Evolutionary conservation across 2,888 invertebrate species (phyloP), one percentile per base, ranked within the genome.

Genomic region (Rhingia campestris): DNA sequence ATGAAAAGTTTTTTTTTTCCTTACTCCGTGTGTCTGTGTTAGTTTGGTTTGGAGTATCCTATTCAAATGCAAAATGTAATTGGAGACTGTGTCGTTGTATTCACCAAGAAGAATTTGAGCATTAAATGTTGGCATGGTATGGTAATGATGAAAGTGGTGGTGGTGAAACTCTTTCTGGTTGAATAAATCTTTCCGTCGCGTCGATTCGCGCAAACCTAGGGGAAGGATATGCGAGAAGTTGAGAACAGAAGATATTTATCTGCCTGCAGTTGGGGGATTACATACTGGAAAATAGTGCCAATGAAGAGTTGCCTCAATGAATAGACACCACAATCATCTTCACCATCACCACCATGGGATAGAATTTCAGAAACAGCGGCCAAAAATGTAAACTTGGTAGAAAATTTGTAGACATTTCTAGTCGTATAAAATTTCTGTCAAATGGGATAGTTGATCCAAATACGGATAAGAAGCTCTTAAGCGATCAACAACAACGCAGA

Each of bases 241-340:
- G 82, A 82, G 77, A 82, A 82, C 82, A 77, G 67, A 82, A 73
- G 77, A 82, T 82, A 82, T 82, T 63, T 77, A 77, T 82, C 73
- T 51, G 61, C 63, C 56, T 82, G 77, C 82, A 63, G 54, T 49
- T 33, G 37, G 9, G 9, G 7, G 67, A 76, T 73, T 77, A 77
- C 14, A 41, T 12, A 30, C 22, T 5, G 53, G 58, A 59, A 53
- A 45, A 39, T 45, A 32, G 14, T 51, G 30, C 51, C 51, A 7
- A 5, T 33, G 51, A 30, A 51, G 59, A 37, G 30, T 12, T 73
- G 66, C 73, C 70, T 43, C 45, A 58, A 12, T 43, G 22, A 22
- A 22, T 22, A 22, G 32, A 59, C 66, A 72, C 47, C 47, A 45
- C 45, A 5, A 35, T 9, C 53, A 12, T 2, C 35, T 53, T 14